Evolutionary conservation across 2,888 invertebrate genomes (phyloP).

Genomic region (Amiota communis): DNA sequence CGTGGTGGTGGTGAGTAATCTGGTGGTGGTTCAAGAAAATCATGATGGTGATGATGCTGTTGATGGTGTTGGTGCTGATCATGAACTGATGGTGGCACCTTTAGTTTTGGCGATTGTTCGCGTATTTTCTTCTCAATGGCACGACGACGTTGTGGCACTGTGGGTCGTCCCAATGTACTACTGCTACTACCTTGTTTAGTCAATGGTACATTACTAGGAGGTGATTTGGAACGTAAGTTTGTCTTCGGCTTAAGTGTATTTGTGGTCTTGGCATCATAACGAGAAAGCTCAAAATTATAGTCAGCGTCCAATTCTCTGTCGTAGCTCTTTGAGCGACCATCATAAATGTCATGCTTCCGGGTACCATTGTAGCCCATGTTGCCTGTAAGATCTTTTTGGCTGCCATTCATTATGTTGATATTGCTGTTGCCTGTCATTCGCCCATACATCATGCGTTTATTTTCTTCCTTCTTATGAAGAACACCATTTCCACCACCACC

Average conservation of each 20-base stretch:
- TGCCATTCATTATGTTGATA: slow-evolving; percentile 39
- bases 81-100: slow-evolving; percentile 68
- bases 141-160: slow-evolving; percentile 80
- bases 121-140: slow-evolving; percentile 76
- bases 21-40: slow-evolving; percentile 79
- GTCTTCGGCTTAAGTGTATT: slow-evolving; percentile 24
- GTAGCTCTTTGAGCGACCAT: slow-evolving; percentile 58
- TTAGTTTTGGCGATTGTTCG: slow-evolving; percentile 53
- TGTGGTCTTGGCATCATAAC: slow-evolving; percentile 23
- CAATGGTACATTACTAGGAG: neutral
- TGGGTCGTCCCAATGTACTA: slow-evolving; percentile 73
- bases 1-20: slow-evolving; percentile 80
- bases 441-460: slow-evolving; percentile 41
- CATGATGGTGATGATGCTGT: slow-evolving; percentile 48
- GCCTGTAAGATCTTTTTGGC: slow-evolving; percentile 2
- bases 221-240: slow-evolving; percentile 22
- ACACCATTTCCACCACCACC: slow-evolving; percentile 49
- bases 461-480: slow-evolving; percentile 31
- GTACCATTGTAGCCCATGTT: slow-evolving; percentile 69
- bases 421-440: slow-evolving; percentile 72
- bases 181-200: slow-evolving; percentile 41
- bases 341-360: slow-evolving; percentile 28
- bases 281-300: slow-evolving; percentile 27
- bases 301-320: slow-evolving; percentile 48
- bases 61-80: slow-evolving; percentile 27